These are phyloP conservation scores for Eupeodes latifasciatus DNA, from an alignment of 2,888 invertebrate species.

Conservation along the genomic window DNA sequence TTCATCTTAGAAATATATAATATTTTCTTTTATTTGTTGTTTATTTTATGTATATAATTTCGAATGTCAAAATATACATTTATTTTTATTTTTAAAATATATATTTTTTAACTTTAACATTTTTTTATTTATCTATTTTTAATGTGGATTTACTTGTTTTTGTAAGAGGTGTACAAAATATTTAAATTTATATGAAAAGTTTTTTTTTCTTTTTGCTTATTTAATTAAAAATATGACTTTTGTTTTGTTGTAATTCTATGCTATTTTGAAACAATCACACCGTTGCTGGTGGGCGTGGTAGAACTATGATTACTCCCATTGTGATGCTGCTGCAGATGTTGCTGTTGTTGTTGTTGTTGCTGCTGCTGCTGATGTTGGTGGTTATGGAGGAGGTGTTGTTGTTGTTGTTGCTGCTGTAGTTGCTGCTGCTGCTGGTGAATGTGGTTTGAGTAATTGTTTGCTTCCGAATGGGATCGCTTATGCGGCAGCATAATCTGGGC, in stretches of 20 bases:
- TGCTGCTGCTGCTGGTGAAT: slow-evolving; percentile 69
- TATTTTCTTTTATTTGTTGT: slow-evolving; percentile 16
- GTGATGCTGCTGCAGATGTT: slow-evolving; percentile 64
- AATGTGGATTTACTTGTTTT: slow-evolving; percentile 61
- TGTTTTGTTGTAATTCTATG: slow-evolving; percentile 73
- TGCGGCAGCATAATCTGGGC: slow-evolving; percentile 69
- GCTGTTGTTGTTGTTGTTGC: slow-evolving; percentile 54
- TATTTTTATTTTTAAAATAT: slow-evolving; percentile 53
- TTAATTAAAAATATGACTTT: slow-evolving; percentile 77
- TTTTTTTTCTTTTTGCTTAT: slow-evolving; percentile 45
- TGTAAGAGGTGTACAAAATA: slow-evolving; percentile 73
- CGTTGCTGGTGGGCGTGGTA: slow-evolving; percentile 70
- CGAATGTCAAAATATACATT: slow-evolving; percentile 70
- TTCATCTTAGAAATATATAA: slow-evolving; percentile 54
- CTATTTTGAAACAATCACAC: slow-evolving; percentile 78
- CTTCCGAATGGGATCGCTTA: slow-evolving; percentile 61
- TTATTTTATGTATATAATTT: slow-evolving; percentile 65
- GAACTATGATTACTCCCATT: slow-evolving; percentile 68
- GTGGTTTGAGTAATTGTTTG: slow-evolving; percentile 64
- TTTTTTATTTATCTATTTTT: slow-evolving; percentile 65
- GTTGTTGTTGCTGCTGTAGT: slow-evolving; percentile 71
- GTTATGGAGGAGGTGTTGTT: slow-evolving; percentile 66
- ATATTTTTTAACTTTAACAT: slow-evolving; percentile 62
- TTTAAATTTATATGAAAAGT: slow-evolving; percentile 51
- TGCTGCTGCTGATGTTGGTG: slow-evolving; percentile 72